These are phyloP conservation scores for Pycnonotus jocosus DNA, from an alignment of 2,113 vertebrate genomes.

Conservation along the genomic window DNA sequence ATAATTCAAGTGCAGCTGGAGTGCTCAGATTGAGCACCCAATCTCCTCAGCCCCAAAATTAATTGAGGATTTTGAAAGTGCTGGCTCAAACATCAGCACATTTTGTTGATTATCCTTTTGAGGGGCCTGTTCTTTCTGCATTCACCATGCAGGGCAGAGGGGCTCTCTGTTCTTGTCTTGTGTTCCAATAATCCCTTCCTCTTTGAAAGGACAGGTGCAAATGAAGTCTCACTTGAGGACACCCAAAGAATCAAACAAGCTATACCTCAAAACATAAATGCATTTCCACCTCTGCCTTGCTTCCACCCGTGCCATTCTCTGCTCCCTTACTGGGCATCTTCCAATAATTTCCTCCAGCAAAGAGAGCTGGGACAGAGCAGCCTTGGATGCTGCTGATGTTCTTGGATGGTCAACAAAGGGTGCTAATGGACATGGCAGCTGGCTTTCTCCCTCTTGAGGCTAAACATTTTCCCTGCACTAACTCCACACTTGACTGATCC, in stretches of 20 bases:
- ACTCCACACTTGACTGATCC: conserved; percentile 54
- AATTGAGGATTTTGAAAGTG: conserved; percentile 40
- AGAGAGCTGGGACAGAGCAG: conserved; percentile 18
- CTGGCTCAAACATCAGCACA: conserved; percentile 34
- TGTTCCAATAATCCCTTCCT: neutral
- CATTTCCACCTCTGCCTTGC: neutral
- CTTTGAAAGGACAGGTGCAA: neutral
- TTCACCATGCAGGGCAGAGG: neutral
- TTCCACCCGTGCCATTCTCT: neutral
- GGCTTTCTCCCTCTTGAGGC: conserved; percentile 25
- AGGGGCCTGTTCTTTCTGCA: neutral
- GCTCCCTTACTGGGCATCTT: neutral
- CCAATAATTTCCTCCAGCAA: neutral
- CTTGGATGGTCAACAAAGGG: conserved; percentile 40
- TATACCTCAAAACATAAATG: neutral
- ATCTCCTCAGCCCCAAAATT: conserved; percentile 32
- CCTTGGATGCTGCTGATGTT: neutral
- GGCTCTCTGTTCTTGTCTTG: neutral
- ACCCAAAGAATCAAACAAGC: neutral
- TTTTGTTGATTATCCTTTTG: neutral
- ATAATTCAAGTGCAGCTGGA: conserved; percentile 46
- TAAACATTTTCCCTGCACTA: conserved; percentile 51
- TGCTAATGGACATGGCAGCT: conserved; percentile 27
- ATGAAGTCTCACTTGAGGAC: neutral
- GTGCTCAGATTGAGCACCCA: conserved; percentile 42